A percentile compares a stretch with the other conserved stretches of the same genome.
phyloP scores from a whole-genome alignment of 2,113 vertebrate species.

The Cygnus buccinator region DNA sequence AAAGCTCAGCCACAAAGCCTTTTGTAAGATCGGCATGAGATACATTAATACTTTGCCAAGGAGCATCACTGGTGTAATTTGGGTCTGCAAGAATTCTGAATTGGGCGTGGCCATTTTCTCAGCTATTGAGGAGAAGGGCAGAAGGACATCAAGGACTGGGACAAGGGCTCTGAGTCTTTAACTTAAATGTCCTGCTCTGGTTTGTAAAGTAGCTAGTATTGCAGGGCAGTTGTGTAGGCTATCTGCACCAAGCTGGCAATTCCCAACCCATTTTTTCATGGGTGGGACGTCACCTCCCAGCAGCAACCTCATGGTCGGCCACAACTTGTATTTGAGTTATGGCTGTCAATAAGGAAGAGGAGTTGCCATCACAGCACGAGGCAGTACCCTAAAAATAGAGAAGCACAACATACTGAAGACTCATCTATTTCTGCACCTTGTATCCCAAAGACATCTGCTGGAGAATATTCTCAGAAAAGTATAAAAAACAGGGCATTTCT shows the following conservation, averaged over 20 bases:
- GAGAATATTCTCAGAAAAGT: not conserved
- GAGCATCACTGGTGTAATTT: accelerated
- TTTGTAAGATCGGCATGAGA: not conserved
- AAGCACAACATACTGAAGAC: not conserved
- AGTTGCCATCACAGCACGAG: not conserved
- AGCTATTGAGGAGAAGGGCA: not conserved
- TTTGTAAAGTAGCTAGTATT: not conserved
- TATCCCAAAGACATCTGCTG: not conserved
- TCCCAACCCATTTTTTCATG: not conserved
- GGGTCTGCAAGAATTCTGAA: not conserved
- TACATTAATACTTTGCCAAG: accelerated
- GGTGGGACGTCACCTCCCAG: not conserved
- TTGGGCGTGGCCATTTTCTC: not conserved
- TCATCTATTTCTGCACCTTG: accelerated
- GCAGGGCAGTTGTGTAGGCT: not conserved
- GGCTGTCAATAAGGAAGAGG: not conserved
- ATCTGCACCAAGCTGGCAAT: accelerated
- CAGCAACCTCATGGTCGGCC: not conserved
- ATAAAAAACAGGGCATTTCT: not conserved
- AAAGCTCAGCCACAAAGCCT: conserved; percentile 7
- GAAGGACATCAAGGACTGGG: not conserved
- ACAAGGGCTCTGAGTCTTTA: not conserved
- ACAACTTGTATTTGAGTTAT: not conserved
- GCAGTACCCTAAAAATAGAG: not conserved
- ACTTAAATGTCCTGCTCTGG: not conserved